These are phyloP conservation scores for Poecilia velifera DNA, from an alignment of 2,797 vertebrate species.

Conservation along the genomic window DNA sequence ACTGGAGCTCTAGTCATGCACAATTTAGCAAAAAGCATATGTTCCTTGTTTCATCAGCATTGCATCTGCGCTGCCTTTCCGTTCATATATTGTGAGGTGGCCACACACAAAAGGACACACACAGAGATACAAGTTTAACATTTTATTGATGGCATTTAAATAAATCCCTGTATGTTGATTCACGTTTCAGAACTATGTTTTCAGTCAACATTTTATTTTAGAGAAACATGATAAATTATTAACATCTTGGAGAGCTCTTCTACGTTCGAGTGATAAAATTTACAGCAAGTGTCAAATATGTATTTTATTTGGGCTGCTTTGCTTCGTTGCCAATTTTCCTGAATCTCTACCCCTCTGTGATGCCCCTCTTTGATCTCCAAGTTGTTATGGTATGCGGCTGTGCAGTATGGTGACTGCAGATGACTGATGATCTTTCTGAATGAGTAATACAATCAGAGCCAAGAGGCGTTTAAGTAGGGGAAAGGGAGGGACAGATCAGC, in stretches of 20 bases:
- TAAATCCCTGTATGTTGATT: conserved; percentile 1
- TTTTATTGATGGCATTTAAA: conserved; percentile 21
- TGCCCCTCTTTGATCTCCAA: conserved; percentile 26
- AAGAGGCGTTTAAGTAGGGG: conserved; percentile 51
- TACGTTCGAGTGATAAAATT: neutral
- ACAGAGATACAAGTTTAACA: neutral
- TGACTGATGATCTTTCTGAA: conserved; percentile 76
- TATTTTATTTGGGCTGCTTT: conserved; percentile 21
- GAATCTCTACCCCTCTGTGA: neutral
- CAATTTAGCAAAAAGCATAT: conserved; percentile 4
- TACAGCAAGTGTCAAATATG: conserved; percentile 23
- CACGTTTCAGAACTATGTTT: neutral
- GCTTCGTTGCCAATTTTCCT: conserved; percentile 24
- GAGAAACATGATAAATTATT: conserved; percentile 16
- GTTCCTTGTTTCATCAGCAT: neutral
- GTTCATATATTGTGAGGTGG: neutral
- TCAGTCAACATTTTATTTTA: conserved; percentile 2
- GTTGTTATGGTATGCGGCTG: conserved; percentile 55
- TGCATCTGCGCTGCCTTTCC: conserved; percentile 2
- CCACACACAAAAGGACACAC: neutral
- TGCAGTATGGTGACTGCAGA: conserved; percentile 62
- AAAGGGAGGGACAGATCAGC: conserved; percentile 65
- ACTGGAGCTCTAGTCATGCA: no score
- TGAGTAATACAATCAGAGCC: conserved; percentile 79
- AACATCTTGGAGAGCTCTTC: conserved; percentile 8